A percentile compares a stretch with the other conserved stretches of the same genome.
These are phyloP conservation scores for Halcyon smyrnensis DNA, from an alignment of 2,797 vertebrate species.

Conservation along the genomic window DNA sequence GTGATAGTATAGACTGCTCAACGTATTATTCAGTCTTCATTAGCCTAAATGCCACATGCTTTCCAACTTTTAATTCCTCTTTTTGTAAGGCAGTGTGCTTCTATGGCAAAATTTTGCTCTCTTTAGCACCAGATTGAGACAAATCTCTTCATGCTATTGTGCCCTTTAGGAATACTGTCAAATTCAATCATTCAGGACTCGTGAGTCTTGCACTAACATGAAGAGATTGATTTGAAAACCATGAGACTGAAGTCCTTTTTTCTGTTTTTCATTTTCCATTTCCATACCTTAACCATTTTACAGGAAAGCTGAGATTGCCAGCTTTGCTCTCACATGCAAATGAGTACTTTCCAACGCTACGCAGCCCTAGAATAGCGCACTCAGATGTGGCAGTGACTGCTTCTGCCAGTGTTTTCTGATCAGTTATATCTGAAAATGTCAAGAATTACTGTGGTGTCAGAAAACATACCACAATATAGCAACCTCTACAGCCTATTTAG, in stretches of 20 bases:
- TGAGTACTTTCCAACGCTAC: background rate
- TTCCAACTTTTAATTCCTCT: constrained; percentile 14
- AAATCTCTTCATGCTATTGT: constrained; percentile 45
- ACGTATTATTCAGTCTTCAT: background rate
- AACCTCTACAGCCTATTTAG: background rate
- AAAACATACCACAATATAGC: background rate
- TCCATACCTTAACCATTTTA: constrained; percentile 7
- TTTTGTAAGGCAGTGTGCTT: background rate
- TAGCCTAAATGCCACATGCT: background rate
- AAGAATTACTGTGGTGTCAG: constrained; percentile 1
- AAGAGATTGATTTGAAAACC: constrained; percentile 62
- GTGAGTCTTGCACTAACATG: constrained; percentile 42
- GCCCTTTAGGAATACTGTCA: constrained; percentile 64
- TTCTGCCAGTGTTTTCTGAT: background rate
- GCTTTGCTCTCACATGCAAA: constrained; percentile 53
- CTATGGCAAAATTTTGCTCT: background rate
- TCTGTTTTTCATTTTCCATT: constrained; percentile 50
- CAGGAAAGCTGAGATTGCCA: constrained; percentile 44
- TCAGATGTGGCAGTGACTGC: background rate
- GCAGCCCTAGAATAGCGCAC: background rate
- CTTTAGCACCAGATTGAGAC: constrained; percentile 40
- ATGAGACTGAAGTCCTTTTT: background rate
- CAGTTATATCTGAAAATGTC: background rate
- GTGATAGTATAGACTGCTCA: background rate
- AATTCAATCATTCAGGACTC: constrained; percentile 59